Evolutionary conservation across 2,113 vertebrate species (phyloP), one percentile per base, ranked within the genome.

Genomic region (Nanorana parkeri): DNA sequence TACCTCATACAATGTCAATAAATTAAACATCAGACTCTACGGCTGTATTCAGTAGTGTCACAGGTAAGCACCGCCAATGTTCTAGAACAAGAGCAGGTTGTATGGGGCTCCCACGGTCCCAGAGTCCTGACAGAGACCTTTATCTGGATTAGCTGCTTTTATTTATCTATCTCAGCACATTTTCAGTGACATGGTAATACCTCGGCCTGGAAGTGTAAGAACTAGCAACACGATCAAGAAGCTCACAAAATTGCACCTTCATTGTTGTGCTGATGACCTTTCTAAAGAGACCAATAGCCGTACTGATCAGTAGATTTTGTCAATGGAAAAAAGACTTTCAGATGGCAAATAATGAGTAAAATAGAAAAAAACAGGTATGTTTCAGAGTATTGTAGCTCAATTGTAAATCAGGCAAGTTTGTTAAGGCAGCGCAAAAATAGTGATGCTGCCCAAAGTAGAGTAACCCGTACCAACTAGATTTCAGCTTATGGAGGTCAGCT

Each of bases 1-100:
- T 60, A 78, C 76, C 76, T 54, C 66, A 66, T 47, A 51, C 28
- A 67, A 13, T 28, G 47, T 78, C 76, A 78, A 78, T 68, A 68
- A 68, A 68, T 68, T 68, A 78, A 32, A 17, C 26, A 19, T 78
- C 51, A 67, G 26, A 67, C 69, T 36, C n/a, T 78, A 68, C 17
- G 52, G 51, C 65, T 58, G 52, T 54, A 78, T 60, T 68, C 77
- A 68, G 77, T 79, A 79, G 58, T 79, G 5, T 66, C 47, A 16
- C 2, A 19, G n/a, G n/a, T 55, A 67, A 19, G 26, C 47, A 8
- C 32, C 29, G 47, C 21, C 58, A 23, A 63, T 16, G 23, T 15
- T 26, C 60, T 63, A 15, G 24, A 24, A 63, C 21, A 4, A 47
- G 32, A 68, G 6, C 21, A 16, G 28, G 8, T 13, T 1, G 54